Percentiles rank a stretch among this genome's conserved stretches.
Conservation (phyloP, 1,140 invertebrate species). For the Drosophila malerkotliana region DNA sequence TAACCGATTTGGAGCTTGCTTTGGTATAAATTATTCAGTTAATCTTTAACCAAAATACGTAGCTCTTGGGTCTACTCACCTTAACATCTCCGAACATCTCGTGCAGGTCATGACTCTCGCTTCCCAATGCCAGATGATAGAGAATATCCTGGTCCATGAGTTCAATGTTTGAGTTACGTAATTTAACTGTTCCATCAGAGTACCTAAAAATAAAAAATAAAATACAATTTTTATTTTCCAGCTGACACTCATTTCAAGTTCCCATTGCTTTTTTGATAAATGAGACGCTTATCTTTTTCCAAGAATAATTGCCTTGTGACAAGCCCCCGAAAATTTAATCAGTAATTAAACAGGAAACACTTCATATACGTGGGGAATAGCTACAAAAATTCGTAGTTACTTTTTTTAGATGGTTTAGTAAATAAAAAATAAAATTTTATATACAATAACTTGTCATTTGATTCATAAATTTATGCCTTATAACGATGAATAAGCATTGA, state of each 20-base stretch:
- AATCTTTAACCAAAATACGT: neutral
- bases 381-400: neutral
- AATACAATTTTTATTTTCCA: neutral
- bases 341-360: slow-evolving; percentile 8
- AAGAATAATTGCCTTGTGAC: slow-evolving; percentile 10
- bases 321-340: slow-evolving; percentile 39
- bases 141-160: slow-evolving; percentile 97
- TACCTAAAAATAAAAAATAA: slow-evolving; percentile 85
- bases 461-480: neutral
- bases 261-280: slow-evolving; percentile 5
- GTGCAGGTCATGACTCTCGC: slow-evolving; percentile 95
- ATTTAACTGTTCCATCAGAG: slow-evolving; percentile 91
- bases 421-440: neutral
- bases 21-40: slow-evolving; percentile 15
- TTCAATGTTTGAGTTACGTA: slow-evolving; percentile 94
- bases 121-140: slow-evolving; percentile 96
- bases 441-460: neutral
- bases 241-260: slow-evolving; percentile 9
- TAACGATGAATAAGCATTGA: slow-evolving; percentile 11
- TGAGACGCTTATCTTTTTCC: slow-evolving; percentile 23
- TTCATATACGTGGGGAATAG: neutral
- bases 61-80: slow-evolving; percentile 85
- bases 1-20: slow-evolving; percentile 4
- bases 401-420: neutral
- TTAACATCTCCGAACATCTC: slow-evolving; percentile 98